A percentile compares a stretch with the other conserved stretches of the same genome.
Conservation (phyloP, 2,888 invertebrate species). For the Argynnis bischoffii region DNA sequence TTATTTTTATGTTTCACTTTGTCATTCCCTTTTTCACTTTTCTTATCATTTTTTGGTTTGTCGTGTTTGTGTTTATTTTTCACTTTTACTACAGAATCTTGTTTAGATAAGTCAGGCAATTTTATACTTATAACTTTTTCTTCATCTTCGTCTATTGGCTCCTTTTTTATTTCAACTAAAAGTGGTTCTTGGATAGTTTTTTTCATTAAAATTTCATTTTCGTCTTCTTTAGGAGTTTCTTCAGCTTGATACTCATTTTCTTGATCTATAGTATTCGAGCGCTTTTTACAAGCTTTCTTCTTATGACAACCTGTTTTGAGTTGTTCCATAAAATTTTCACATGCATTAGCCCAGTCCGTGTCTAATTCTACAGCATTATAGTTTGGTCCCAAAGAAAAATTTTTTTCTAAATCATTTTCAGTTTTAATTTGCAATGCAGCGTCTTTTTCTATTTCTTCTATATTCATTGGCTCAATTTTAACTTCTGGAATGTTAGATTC, state of each 20-base stretch:
- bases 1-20: slow-evolving; percentile 52
- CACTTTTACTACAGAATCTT: slow-evolving; percentile 35
- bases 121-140: slow-evolving; percentile 37
- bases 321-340: slow-evolving; percentile 91
- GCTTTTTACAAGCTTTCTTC: slow-evolving; percentile 81
- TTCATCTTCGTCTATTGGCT: slow-evolving; percentile 69
- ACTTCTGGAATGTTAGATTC: slow-evolving; percentile 81
- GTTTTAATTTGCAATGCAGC: slow-evolving; percentile 73
- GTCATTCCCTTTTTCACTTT: slow-evolving; percentile 52
- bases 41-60: slow-evolving; percentile 50
- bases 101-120: slow-evolving; percentile 11
- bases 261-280: slow-evolving; percentile 55
- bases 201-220: slow-evolving; percentile 42
- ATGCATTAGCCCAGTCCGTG: slow-evolving; percentile 85
- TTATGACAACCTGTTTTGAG: slow-evolving; percentile 83
- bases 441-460: slow-evolving; percentile 84
- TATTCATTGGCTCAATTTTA: slow-evolving; percentile 86
- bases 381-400: slow-evolving; percentile 40
- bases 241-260: slow-evolving; percentile 53
- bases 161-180: slow-evolving; percentile 53
- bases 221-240: slow-evolving; percentile 38
- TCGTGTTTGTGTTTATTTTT: slow-evolving; percentile 47
- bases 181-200: slow-evolving; percentile 42
- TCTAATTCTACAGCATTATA: slow-evolving; percentile 56
- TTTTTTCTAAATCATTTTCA: slow-evolving; percentile 58